Evolutionary conservation across 2,113 vertebrate species (phyloP).

Genomic region (Larimichthys crocea): DNA sequence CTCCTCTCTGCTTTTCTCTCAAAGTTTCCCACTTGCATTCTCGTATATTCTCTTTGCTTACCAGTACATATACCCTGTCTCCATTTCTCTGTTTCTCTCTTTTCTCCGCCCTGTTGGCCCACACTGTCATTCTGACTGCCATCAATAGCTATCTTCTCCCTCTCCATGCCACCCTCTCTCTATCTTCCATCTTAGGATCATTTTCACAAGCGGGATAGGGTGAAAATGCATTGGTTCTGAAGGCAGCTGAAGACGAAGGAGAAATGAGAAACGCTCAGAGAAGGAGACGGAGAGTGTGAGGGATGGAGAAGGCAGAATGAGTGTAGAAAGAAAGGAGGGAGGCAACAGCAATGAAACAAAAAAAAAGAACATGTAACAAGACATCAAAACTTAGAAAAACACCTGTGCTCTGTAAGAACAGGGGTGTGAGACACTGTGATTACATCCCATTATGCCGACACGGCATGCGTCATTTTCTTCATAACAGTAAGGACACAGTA

Average conservation of each 20-base stretch:
- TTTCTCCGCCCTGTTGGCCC: slow-evolving; percentile 9
- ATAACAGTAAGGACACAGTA: slow-evolving; percentile 14
- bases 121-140: slow-evolving; percentile 26
- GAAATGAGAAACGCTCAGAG: background rate
- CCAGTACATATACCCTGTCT: slow-evolving; percentile 31
- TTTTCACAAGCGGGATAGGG: slow-evolving; percentile 37
- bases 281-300: background rate
- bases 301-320: background rate
- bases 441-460: slow-evolving; percentile 7
- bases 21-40: background rate
- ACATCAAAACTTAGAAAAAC: background rate
- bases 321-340: slow-evolving; percentile 9
- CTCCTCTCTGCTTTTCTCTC: slow-evolving; percentile 11
- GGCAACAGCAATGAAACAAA: slow-evolving; percentile 6
- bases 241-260: background rate
- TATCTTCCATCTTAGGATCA: slow-evolving; percentile 37
- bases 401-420: background rate
- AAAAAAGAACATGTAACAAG: background rate
- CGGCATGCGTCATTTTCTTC: slow-evolving; percentile 11
- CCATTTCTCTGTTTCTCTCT: slow-evolving; percentile 9
- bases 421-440: background rate
- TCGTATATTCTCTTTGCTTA: slow-evolving; percentile 17
- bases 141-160: slow-evolving; percentile 38
- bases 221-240: slow-evolving; percentile 40
- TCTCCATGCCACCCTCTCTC: slow-evolving; percentile 13